Conservation (phyloP, 2,888 invertebrate genomes). For the Agonopterix subpropinquella region DNA sequence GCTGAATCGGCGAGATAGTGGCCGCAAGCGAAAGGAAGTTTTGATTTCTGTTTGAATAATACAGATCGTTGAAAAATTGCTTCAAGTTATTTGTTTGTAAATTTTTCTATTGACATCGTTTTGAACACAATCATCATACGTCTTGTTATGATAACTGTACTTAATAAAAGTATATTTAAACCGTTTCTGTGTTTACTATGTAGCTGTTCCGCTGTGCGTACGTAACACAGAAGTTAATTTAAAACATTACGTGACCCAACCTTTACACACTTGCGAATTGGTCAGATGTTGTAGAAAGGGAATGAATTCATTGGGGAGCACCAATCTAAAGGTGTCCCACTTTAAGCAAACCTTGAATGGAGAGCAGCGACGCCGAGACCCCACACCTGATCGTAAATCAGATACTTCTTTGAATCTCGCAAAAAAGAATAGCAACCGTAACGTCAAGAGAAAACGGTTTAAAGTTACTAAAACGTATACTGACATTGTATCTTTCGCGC, state of each 20-base stretch:
- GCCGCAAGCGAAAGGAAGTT: conserved; percentile 50
- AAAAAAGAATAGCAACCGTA: conserved; percentile 38
- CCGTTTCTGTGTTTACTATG: too few relatives aligned
- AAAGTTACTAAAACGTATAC: conserved; percentile 23
- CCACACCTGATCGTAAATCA: conserved; percentile 61
- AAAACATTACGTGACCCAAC: neutral
- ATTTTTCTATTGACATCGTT: conserved; percentile 13
- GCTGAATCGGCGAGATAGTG: conserved; percentile 30
- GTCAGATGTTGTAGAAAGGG: conserved; percentile 31
- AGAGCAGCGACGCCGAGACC: conserved; percentile 28
- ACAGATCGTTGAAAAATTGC: conserved; percentile 26
- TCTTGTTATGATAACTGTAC: neutral
- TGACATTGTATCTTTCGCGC: conserved; percentile 42
- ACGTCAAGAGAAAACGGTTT: conserved; percentile 26
- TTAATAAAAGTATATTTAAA: too few relatives aligned
- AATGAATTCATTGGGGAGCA: conserved; percentile 36
- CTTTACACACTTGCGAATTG: conserved; percentile 3
- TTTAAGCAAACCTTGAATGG: conserved; percentile 58
- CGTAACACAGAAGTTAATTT: neutral
- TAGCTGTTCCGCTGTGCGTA: too few relatives aligned
- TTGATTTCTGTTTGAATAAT: conserved; percentile 52
- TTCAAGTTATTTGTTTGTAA: conserved; percentile 26
- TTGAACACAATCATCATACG: neutral
- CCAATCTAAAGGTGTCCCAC: conserved; percentile 50
- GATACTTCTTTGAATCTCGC: conserved; percentile 29